phyloP scores from a whole-genome alignment of 2,113 vertebrate genomes.

The Tetrao urogallus region DNA sequence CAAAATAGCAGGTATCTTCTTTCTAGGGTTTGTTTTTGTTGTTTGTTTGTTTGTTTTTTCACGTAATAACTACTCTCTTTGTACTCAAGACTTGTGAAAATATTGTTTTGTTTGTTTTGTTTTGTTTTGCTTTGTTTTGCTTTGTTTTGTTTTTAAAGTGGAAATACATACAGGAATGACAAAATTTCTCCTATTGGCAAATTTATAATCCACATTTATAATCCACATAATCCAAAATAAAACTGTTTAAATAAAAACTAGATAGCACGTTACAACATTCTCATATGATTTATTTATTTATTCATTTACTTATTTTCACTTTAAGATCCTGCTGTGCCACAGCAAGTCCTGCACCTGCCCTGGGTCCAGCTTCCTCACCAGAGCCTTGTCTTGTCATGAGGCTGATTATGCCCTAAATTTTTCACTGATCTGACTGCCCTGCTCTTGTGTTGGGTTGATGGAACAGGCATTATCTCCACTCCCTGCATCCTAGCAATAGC shows the following conservation, averaged over 20 bases:
- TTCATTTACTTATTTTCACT: not conserved
- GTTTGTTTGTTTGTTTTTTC: not conserved
- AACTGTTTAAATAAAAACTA: not conserved
- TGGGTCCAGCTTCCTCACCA: not conserved
- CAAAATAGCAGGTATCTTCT: not conserved
- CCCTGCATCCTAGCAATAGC: not conserved
- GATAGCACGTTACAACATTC: not conserved
- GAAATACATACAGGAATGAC: not conserved
- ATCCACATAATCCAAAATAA: not conserved
- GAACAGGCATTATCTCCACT: accelerated
- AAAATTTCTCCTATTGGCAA: not conserved
- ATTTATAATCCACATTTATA: not conserved
- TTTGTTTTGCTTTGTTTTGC: too few species aligned
- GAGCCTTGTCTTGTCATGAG: accelerated
- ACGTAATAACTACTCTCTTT: not conserved
- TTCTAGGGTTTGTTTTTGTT: not conserved
- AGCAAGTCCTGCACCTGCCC: not conserved
- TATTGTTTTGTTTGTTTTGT: not conserved
- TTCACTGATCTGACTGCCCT: not conserved
- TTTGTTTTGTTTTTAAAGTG: not conserved
- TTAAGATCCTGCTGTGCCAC: not conserved
- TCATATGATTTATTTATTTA: not conserved
- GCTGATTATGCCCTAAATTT: not conserved
- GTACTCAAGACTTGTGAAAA: not conserved
- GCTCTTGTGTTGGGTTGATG: not conserved